Base-by-base conservation (phyloP, 2,113 vertebrate genomes). In the Chloropsis hardwickii region DNA sequence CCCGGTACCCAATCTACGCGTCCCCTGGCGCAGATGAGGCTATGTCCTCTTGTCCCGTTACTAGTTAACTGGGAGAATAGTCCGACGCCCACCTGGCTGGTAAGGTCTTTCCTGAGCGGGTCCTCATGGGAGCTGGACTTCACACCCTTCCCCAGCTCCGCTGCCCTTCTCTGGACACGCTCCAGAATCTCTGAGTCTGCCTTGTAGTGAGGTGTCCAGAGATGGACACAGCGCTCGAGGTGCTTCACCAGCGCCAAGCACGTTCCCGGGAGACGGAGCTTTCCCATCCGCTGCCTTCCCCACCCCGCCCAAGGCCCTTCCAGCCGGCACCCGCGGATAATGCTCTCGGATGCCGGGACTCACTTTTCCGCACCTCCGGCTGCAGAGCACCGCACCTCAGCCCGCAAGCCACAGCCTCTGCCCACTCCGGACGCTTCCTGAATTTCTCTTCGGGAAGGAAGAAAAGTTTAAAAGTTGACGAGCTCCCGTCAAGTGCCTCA, bases 401-500 rank as follows among this genome's bases (percentile, higher is more conserved):
- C 33, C 40, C 27, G 6, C 1, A 7, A 47, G 25, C 40, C 5
- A 8, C 35, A 21, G 40, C 13, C 25, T 4, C 56, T 15, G 33
- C 27, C 44, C 31, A 3, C 18, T 18, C 54, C 6, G 7, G 10
- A 33, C 28, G 14, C 2, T 10, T n/a, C 13, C 20, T 6, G 9
- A 31, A 5, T 6, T 11, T 1, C 4, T 4, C 20, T 8, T 1
- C 2, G 0, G 1, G 5, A 7, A 20, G 2, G 6, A 8, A 14
- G 6, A 2, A 21, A 35, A 66, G 21, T 21, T 17, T 31, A 7
- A 21, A 14, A n/a, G 10, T 4, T 6, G 2, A 4, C 1, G 2
- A 8, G 2, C 3, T 11, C 3, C 4, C 25, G 1, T 4, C 0
- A 3, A 8, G 9, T 1, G 8, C 4, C 12, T 4, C 16, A 1